Conservation (phyloP, 2,113 vertebrate species). For the Psilopsiagon aurifrons region DNA sequence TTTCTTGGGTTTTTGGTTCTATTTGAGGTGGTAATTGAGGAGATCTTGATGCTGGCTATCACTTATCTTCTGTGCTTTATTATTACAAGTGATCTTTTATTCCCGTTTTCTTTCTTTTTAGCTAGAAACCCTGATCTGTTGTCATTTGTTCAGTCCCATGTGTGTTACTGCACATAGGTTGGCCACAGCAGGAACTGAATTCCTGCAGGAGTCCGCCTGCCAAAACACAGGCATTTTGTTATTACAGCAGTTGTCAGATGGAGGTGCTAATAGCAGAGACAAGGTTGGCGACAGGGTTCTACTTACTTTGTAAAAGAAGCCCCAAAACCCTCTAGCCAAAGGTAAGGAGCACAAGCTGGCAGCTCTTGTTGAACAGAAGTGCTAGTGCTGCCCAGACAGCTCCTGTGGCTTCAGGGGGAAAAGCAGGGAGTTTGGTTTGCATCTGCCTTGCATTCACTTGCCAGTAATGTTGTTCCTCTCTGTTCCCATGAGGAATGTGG, state of each 20-base stretch:
- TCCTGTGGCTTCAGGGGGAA: not conserved
- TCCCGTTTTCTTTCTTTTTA: not conserved
- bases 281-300: not conserved
- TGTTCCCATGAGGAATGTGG: not conserved
- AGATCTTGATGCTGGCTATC: not conserved
- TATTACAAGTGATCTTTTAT: not conserved
- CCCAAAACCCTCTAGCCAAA: not conserved
- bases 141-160: not conserved
- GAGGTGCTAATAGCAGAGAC: not conserved
- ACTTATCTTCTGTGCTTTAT: not conserved
- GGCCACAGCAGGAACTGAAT: not conserved
- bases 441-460: not conserved
- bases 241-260: not conserved
- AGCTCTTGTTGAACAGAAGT: not conserved
- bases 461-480: not conserved
- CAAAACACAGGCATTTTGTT: not conserved
- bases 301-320: not conserved
- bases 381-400: not conserved
- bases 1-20: fast-evolving
- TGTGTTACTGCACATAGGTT: not conserved
- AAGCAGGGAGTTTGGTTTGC: not conserved
- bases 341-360: not conserved
- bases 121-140: not conserved
- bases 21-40: not conserved
- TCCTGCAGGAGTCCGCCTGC: not conserved